Base-by-base conservation (phyloP, 64 coral and sea anemone species). In the Dendronephthya gigantea region DNA sequence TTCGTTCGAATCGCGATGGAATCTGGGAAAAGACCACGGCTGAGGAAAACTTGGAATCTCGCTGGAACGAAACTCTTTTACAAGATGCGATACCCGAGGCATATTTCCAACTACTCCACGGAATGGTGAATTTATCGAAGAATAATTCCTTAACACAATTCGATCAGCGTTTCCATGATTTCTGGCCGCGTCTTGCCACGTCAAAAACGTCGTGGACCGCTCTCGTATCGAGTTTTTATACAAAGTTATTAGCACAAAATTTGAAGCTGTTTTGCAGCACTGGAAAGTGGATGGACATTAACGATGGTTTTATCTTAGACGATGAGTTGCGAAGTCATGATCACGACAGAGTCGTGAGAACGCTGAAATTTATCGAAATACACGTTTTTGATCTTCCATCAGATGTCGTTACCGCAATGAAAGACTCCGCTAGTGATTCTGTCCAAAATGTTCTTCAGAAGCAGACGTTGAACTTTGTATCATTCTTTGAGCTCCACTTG, bases 61-160 rank as follows among this genome's bases (percentile, higher is more conserved):
- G 92, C 32, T 97, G 94, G 94, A 97, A 97, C 83, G 86, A 93
- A 89, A 82, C 75, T 16, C 91, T 97, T 35, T 68, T 97, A 14
- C 91, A 97, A 84, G 94, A 97, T 49, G 94, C 94, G 45, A 91
- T 91, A 50, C 93, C 94, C 0, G 86, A 90, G 35, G 91, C 94
- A 29, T 97, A 97, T 62, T 65, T 93, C 29, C 82, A 88, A 55
- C 86, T 97, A 8, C 50, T 97, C 10, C 86, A 91, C 49, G 91
- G 82, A 59, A 84, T 93, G 55, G 89, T 90, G 17, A 74, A 59
- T 50, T 91, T 93, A 30, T 86, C 86, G 7, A 79, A 47, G 16
- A 51, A 87, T 25, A 88, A 88, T 33, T 91, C 88, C 85, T 50
- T 97, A 13, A 81, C 22, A 0, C 75, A 83, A 27, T 93, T 93